Percentiles rank a stretch among this genome's conserved stretches.
These are phyloP conservation scores for Tragelaphus scriptus DNA, from an alignment of 2,113 vertebrate species.

Conservation along the genomic window DNA sequence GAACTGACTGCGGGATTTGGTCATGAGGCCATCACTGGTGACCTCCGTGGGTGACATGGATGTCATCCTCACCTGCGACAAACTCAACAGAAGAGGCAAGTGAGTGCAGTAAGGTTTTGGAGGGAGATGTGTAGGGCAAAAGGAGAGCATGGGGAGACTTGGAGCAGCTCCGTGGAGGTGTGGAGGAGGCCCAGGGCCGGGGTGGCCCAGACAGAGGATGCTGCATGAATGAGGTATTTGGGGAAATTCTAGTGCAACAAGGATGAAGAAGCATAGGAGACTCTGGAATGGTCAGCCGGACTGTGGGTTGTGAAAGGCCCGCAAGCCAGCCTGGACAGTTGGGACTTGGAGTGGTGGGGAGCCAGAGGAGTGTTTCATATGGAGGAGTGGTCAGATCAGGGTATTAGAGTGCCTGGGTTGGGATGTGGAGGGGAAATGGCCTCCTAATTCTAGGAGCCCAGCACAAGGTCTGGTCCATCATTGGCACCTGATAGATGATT, in stretches of 20 bases:
- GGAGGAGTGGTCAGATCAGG: not conserved
- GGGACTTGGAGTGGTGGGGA: not conserved
- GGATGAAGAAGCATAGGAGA: not conserved
- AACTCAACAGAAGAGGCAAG: not conserved
- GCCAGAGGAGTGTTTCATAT: not conserved
- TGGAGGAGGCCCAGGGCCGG: not conserved
- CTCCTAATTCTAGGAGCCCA: not conserved
- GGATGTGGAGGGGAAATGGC: not conserved
- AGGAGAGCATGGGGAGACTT: not conserved
- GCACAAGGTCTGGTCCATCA: not conserved
- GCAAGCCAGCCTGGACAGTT: not conserved
- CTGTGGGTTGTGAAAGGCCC: not conserved
- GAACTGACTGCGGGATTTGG: not conserved
- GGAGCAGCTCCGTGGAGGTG: not conserved
- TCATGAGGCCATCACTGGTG: not conserved
- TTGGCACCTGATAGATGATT: not conserved
- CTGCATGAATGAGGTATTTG: not conserved
- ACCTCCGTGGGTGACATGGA: not conserved
- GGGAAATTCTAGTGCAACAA: not conserved
- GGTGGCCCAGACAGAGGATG: not conserved
- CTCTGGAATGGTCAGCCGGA: not conserved
- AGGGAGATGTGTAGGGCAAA: not conserved
- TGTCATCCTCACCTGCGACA: not conserved
- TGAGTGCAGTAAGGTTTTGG: not conserved
- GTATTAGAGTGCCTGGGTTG: not conserved